Conservation (phyloP, 1,140 invertebrate species). For the Heliconius hewitsoni region DNA sequence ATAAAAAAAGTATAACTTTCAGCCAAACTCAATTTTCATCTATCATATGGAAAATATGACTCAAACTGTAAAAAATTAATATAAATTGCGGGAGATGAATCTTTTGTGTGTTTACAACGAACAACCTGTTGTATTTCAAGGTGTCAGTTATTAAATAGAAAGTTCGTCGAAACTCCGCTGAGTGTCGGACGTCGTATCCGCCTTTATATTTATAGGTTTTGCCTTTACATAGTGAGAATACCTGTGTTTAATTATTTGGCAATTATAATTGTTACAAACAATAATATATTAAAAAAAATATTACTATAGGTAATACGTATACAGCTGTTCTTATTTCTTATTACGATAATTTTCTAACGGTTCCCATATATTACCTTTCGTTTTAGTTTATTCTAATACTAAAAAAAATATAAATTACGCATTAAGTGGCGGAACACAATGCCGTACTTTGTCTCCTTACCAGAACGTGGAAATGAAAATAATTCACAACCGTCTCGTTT, state of each 20-base stretch:
- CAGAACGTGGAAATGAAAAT: too few relatives aligned
- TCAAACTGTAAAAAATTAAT: not conserved
- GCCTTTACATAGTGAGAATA: not conserved
- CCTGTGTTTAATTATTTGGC: not conserved
- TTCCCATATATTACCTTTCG: too few relatives aligned
- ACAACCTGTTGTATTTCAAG: conserved; percentile 20
- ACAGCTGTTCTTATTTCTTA: too few relatives aligned
- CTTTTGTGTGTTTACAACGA: not conserved
- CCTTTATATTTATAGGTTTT: not conserved
- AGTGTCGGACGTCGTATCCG: conserved; percentile 4
- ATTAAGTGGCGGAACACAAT: too few relatives aligned
- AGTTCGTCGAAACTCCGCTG: not conserved
- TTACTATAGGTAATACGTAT: not conserved
- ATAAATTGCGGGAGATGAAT: not conserved
- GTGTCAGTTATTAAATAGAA: conserved; percentile 25
- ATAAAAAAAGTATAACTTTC: too few relatives aligned
- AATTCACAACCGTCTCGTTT: too few relatives aligned
- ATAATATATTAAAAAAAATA: not conserved
- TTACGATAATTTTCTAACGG: too few relatives aligned
- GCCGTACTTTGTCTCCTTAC: too few relatives aligned
- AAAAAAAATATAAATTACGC: too few relatives aligned
- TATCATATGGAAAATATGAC: too few relatives aligned
- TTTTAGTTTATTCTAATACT: too few relatives aligned
- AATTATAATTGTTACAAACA: not conserved
- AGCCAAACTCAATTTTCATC: too few relatives aligned